A percentile compares a stretch with the other conserved stretches of the same genome.
phyloP scores from a whole-genome alignment of 2,888 invertebrate species.

The Epinotia nisella region DNA sequence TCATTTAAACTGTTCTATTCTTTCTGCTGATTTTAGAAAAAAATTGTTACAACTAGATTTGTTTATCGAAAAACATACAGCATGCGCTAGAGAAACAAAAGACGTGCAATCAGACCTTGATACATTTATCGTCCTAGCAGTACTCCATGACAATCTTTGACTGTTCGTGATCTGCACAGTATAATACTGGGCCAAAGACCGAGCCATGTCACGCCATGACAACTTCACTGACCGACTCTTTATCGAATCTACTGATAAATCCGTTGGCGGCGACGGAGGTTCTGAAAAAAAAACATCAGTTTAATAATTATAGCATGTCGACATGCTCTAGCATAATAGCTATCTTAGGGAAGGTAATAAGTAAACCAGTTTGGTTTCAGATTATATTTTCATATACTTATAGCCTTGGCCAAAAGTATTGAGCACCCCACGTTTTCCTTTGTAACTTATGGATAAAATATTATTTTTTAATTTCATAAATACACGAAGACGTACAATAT shows the following conservation, averaged over 20 bases:
- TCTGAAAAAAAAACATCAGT: conserved; percentile 58
- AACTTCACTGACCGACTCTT: conserved; percentile 75
- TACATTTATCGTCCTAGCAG: conserved; percentile 73
- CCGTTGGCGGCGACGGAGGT: conserved; percentile 77
- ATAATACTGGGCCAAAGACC: conserved; percentile 76
- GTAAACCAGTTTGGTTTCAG: no score
- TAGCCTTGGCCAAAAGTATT: no score
- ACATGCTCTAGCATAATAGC: no score
- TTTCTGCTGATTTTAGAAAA: neutral
- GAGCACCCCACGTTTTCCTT: no score
- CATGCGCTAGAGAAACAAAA: neutral
- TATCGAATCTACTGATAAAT: conserved; percentile 76
- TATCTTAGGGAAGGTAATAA: no score
- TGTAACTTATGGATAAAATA: no score
- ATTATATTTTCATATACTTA: no score
- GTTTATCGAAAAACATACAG: neutral
- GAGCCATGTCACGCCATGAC: conserved; percentile 76
- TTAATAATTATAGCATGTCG: no score
- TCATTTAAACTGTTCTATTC: neutral
- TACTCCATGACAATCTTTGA: conserved; percentile 72
- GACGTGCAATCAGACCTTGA: conserved; percentile 59
- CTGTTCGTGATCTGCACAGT: conserved; percentile 72
- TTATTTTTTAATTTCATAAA: no score
- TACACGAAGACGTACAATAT: no score
- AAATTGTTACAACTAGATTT: neutral